These are phyloP conservation scores for Ochotona curzoniae DNA, from an alignment of 2,113 vertebrate species.

Conservation along the genomic window DNA sequence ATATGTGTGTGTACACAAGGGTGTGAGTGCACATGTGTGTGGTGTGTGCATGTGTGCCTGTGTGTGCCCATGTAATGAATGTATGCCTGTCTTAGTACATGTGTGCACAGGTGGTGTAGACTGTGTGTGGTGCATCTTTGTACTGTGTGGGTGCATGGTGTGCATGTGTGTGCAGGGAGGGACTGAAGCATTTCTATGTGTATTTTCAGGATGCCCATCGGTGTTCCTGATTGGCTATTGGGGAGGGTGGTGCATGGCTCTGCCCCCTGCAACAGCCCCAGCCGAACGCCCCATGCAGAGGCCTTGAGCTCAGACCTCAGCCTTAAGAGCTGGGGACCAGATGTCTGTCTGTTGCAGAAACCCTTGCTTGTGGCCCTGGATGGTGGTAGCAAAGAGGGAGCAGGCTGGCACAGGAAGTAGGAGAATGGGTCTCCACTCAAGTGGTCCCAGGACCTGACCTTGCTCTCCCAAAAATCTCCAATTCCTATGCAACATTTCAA, in stretches of 20 bases:
- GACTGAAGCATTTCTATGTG: neutral
- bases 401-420: no score
- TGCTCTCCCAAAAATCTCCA: fast-evolving
- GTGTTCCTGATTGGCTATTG: neutral
- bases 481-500: neutral
- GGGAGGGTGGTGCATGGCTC: fast-evolving
- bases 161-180: neutral
- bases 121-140: neutral
- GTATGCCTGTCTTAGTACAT: no score
- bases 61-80: neutral
- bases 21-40: neutral
- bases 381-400: no score
- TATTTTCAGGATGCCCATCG: neutral
- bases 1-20: no score
- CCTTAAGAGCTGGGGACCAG: no score
- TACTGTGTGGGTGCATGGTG: no score
- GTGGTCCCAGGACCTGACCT: fast-evolving
- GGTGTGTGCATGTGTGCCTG: neutral
- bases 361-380: no score
- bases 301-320: no score
- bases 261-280: neutral
- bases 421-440: neutral
- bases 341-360: no score
- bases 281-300: neutral
- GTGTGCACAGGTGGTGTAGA: neutral